These are phyloP conservation scores for Lamprotornis superbus DNA, from an alignment of 2,113 vertebrate species.

Conservation along the genomic window DNA sequence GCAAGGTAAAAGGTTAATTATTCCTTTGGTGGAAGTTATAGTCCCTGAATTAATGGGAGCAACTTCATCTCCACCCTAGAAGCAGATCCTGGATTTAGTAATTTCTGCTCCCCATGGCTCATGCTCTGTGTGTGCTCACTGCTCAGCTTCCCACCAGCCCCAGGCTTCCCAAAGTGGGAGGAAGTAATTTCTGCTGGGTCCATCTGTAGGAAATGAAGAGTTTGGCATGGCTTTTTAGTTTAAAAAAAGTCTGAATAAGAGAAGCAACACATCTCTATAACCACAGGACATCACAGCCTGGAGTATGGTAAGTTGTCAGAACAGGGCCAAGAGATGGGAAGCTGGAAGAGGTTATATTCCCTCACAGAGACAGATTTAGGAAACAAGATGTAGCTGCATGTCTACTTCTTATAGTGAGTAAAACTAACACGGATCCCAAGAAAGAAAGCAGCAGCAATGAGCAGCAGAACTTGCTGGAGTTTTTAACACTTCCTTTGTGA, in stretches of 20 bases:
- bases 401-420: not conserved
- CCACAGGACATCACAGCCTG: not conserved
- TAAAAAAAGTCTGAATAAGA: not conserved
- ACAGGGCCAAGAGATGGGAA: not conserved
- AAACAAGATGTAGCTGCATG: not conserved
- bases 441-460: not conserved
- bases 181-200: not conserved
- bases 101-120: not conserved
- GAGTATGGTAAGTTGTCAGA: not conserved
- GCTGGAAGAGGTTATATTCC: not conserved
- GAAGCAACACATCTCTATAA: not conserved
- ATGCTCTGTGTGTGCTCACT: not conserved
- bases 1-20: conserved; percentile 26
- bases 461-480: not conserved
- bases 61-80: not conserved
- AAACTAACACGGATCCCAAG: not conserved
- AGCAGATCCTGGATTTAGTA: not conserved
- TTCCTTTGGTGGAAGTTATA: not conserved
- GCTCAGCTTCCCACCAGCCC: not conserved
- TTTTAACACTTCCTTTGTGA: not conserved
- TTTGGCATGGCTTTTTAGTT: not conserved
- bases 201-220: not conserved
- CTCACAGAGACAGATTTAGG: not conserved
- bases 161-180: not conserved
- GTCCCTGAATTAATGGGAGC: not conserved